Percentiles rank a stretch among this genome's conserved stretches.
phyloP scores from a whole-genome alignment of 2,888 invertebrate species.

The Chalcosyrphus nemorum region DNA sequence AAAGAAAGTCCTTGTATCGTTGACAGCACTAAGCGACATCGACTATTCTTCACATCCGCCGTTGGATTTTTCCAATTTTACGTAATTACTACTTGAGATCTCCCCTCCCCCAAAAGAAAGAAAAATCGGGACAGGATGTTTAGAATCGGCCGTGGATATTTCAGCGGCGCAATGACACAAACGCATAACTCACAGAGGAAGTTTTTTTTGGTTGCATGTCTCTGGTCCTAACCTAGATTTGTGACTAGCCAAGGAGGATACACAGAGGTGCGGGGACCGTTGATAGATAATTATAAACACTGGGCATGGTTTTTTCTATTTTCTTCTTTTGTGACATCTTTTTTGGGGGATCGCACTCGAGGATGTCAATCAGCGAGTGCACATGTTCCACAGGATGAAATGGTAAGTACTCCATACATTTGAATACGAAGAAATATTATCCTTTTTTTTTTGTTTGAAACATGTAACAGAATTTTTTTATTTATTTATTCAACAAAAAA shows the following conservation, averaged over 20 bases:
- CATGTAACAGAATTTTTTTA: slow-evolving; percentile 28
- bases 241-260: neutral
- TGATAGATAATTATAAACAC: slow-evolving; percentile 67
- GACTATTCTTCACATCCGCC: slow-evolving; percentile 44
- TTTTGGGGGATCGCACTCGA: slow-evolving; percentile 34
- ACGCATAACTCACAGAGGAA: neutral
- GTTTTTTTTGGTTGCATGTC: neutral
- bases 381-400: slow-evolving; percentile 19
- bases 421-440: slow-evolving; percentile 11
- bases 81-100: slow-evolving; percentile 67
- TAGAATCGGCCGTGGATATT: slow-evolving; percentile 28
- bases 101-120: slow-evolving; percentile 38
- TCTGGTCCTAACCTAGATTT: slow-evolving; percentile 10
- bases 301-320: slow-evolving; percentile 31
- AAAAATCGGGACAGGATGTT: slow-evolving; percentile 66
- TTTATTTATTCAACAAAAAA: slow-evolving; percentile 55
- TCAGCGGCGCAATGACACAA: slow-evolving; percentile 25
- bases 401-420: neutral
- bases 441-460: slow-evolving; percentile 10
- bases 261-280: slow-evolving; percentile 12
- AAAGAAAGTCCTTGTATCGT: slow-evolving; percentile 47
- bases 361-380: slow-evolving; percentile 44
- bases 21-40: slow-evolving; percentile 26
- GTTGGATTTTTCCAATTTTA: slow-evolving; percentile 37
- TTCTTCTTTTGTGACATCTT: slow-evolving; percentile 32